Evolutionary conservation across 1,140 invertebrate species (phyloP).

Genomic region (Hetaerina americana): DNA sequence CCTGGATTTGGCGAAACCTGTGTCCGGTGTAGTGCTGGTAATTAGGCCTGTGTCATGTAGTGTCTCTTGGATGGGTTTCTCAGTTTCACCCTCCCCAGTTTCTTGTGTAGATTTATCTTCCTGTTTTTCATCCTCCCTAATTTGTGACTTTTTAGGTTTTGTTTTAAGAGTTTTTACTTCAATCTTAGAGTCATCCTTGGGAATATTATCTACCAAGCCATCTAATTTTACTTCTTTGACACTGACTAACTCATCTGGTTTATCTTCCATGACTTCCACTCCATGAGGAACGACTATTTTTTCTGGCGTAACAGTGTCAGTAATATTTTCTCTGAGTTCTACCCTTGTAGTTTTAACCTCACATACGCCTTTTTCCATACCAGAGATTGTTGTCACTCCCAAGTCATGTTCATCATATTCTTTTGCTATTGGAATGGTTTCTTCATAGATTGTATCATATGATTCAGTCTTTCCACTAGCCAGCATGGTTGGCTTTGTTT

Average conservation of each 20-base stretch:
- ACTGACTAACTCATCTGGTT: background rate
- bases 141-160: slow-evolving; percentile 13
- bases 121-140: slow-evolving; percentile 5
- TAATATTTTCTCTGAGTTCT: background rate
- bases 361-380: background rate
- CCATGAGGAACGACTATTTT: background rate
- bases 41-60: background rate
- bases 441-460: too few species aligned
- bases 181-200: too few species aligned
- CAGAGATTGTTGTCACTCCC: background rate
- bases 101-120: background rate
- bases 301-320: background rate
- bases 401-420: background rate
- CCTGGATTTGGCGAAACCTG: background rate
- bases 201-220: too few species aligned
- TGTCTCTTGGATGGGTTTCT: background rate
- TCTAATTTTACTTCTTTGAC: too few species aligned
- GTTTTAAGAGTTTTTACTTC: background rate
- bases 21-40: background rate
- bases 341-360: background rate
- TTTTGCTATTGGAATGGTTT: too few species aligned
- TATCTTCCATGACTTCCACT: background rate
- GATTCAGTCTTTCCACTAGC: slow-evolving; percentile 10
- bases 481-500: slow-evolving; percentile 10
- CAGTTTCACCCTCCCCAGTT: background rate